Base-by-base conservation (phyloP, 92 coral and sea anemone genomes). In the Zoanthus solanderi region DNA sequence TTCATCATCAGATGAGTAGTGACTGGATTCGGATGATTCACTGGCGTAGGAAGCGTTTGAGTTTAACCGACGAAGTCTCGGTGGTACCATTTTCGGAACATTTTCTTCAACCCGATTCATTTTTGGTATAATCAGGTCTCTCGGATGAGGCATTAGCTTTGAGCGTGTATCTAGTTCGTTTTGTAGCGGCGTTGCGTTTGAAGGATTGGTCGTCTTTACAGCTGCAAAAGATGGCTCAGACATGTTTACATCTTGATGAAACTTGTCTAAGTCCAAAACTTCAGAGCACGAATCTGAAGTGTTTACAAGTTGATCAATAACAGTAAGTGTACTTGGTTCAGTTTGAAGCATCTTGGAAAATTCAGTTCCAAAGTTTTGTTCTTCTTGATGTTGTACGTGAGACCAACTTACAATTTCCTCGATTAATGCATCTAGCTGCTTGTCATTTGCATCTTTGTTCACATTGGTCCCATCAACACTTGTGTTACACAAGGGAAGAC, bases 21-120 rank as follows among this genome's bases (percentile, higher is more conserved):
- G 75, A 23, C 85, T 81, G 18, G 85, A 81, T 18, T 81, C 85
- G 45, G 75, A 81, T 14, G 75, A 81, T 66, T 81, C 85, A 46
- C 85, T 81, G 1, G 47, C 75, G 34, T 47, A 81, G 37, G 85
- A 80, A 10, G 75, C 85, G 31, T 18, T 45, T 18, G 85, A 81
- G 60, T 81, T 81, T 5, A 66, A 50, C 28, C 85, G 85, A 44
- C 85, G 75, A 63, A 81, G 53, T 37, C 85, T 67, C 9, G 45
- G 9, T 28, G 85, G 60, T 3, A 73, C 30, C 30, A 18, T 9
- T 45, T 73, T 73, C 16, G 78, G 54, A 73, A 44, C 53, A 18
- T 45, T 44, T 2, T 45, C 78, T 5, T 28, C 54, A 16, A 42
- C 42, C 3, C 2, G 42, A 28, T 7, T 9, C 75, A 32, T 28